Base-by-base conservation (phyloP, 64 coral and sea anemone species). In the Dendrophyllia cribrosa region DNA sequence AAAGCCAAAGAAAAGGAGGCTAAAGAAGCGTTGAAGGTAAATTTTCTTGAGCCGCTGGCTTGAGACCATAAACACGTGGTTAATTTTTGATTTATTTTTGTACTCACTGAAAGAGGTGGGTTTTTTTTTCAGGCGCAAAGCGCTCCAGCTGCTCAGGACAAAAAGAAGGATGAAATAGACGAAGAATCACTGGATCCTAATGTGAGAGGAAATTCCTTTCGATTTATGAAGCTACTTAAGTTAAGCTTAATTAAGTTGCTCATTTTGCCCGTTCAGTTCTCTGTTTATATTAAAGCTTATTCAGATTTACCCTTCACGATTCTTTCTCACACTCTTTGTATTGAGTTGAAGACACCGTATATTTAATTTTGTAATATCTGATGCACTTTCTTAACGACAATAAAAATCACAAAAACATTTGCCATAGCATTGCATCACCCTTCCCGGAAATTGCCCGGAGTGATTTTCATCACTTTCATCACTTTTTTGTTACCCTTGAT, bases 1-100 rank as follows among this genome's bases (percentile, higher is more conserved):
- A 98, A 98, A 84, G 96, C 96, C 7, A 98, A 96, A 86, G 96
- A 98, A 87, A 98, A 98, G 19, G 93, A 98, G 53, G 96, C 90
- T 5, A 98, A 98, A 88, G 75, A 88, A 53, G 66, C 82, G 4
- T 68, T 86, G 53, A 95, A 93, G 70, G 96, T 87, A 81, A 81
- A 66, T 25, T 13, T 23, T 47, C 52, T 23, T 34, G 34, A 34
- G 34, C 15, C 25, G 24, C 43, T 71, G 9, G 59, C 21, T 15
- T 19, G 20, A 49, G 9, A 64, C 9, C 43, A 20, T 44, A 81
- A 17, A 56, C 88, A 68, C 88, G 72, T 86, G 60, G 77, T 70
- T 46, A 21, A 46, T 68, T 49, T 66, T 52, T 20, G n/a, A 26
- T 63, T 83, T 5, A 75, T 14, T 62, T 43, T 13, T 51, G 47